phyloP scores from a whole-genome alignment of 2,113 vertebrate genomes.

The Psilopogon haemacephalus region DNA sequence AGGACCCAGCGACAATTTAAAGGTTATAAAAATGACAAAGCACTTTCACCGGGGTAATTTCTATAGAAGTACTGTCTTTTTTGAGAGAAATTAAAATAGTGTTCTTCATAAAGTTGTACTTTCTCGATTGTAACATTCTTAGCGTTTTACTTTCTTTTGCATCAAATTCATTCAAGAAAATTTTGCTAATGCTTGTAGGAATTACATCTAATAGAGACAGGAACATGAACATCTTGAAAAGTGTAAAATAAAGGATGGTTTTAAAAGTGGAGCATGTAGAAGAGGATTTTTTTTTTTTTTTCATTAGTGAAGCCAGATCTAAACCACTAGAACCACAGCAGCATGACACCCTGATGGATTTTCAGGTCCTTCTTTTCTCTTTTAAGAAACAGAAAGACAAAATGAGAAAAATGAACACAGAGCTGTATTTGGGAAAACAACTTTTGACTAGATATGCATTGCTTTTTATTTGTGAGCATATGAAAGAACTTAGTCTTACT shows the following conservation, averaged over 20 bases:
- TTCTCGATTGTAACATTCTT: neutral
- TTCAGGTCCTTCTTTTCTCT: constrained; percentile 8
- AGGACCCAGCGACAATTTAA: neutral
- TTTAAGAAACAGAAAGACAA: neutral
- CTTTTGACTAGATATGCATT: neutral
- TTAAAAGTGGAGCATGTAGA: neutral
- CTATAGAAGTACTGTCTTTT: constrained; percentile 10
- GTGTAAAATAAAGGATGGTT: neutral
- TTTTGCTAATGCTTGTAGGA: neutral
- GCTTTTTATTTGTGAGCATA: neutral
- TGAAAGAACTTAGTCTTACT: neutral
- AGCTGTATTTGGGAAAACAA: neutral
- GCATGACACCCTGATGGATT: neutral
- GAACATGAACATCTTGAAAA: neutral
- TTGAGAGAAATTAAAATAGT: constrained; percentile 1
- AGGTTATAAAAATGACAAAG: neutral
- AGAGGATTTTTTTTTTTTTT: constrained; percentile 24
- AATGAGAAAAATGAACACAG: neutral
- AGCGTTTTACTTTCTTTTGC: neutral
- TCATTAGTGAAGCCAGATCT: constrained; percentile 6
- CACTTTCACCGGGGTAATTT: neutral
- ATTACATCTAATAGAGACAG: neutral
- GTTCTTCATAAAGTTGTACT: neutral
- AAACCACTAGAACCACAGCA: neutral
- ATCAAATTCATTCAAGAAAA: neutral